Percentiles rank a stretch among this genome's conserved stretches.
Evolutionary conservation across 2,888 invertebrate genomes (phyloP).

Genomic region (Amphimallon solstitiale): DNA sequence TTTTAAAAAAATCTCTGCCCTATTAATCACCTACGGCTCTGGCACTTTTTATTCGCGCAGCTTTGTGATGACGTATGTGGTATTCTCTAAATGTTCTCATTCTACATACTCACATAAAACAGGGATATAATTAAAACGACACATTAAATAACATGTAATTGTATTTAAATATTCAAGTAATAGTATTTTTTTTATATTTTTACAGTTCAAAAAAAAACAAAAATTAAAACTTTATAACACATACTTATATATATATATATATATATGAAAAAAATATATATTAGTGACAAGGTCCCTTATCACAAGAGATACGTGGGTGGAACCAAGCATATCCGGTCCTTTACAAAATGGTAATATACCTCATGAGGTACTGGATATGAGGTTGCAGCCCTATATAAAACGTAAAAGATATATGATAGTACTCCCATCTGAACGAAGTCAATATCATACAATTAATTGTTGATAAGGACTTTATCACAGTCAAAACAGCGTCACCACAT

Average conservation of each 20-base stretch:
- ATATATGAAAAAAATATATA: conserved; percentile 52
- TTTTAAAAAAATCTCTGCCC: too few species aligned
- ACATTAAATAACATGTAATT: conserved; percentile 44
- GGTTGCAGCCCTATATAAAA: conserved; percentile 35
- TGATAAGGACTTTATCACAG: conserved; percentile 68
- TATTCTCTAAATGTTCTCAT: not conserved
- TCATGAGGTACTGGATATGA: conserved; percentile 48
- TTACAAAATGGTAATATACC: conserved; percentile 35
- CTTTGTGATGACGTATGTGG: too few species aligned
- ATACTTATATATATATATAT: conserved; percentile 49
- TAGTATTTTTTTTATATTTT: conserved; percentile 42
- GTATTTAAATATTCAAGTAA: conserved; percentile 47
- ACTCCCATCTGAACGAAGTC: conserved; percentile 69
- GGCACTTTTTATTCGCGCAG: too few species aligned
- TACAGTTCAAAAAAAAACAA: conserved; percentile 52
- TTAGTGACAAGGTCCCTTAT: conserved; percentile 65
- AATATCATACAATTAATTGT: conserved; percentile 66
- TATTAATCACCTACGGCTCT: too few species aligned
- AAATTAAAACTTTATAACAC: conserved; percentile 50
- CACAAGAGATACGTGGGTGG: conserved; percentile 49
- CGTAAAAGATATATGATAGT: conserved; percentile 62
- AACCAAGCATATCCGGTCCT: conserved; percentile 18
- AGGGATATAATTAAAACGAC: conserved; percentile 17
- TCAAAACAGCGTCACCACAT: conserved; percentile 53
- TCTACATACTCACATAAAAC: not conserved